phyloP scores from a whole-genome alignment of 1,140 invertebrate species.

The Drosophila tani region DNA sequence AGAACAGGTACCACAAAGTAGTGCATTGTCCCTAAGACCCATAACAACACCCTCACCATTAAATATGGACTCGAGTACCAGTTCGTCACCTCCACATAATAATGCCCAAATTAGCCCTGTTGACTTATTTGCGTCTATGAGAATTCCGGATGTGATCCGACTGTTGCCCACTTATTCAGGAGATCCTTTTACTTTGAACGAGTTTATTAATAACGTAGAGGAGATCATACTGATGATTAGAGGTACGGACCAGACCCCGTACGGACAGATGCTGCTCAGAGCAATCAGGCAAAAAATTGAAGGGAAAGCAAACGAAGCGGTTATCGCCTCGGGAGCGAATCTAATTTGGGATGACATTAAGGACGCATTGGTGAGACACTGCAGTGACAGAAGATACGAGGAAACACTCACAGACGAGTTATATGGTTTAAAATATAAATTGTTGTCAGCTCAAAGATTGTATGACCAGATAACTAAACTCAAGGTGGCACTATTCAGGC shows the following conservation, averaged over 20 bases:
- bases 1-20: slow-evolving; percentile 1
- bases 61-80: slow-evolving; percentile 6
- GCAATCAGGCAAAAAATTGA: too few relatives aligned
- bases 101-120: slow-evolving; percentile 1
- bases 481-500: neutral
- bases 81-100: slow-evolving; percentile 1
- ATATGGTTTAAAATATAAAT: slow-evolving; percentile 1
- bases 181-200: slow-evolving; percentile 2
- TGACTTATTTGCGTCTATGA: slow-evolving; percentile 4
- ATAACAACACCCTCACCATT: slow-evolving; percentile 8
- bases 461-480: slow-evolving; percentile 6
- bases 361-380: neutral
- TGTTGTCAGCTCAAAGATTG: neutral
- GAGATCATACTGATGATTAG: too few relatives aligned
- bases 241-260: too few relatives aligned
- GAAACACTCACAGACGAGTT: slow-evolving; percentile 3
- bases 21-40: slow-evolving; percentile 3
- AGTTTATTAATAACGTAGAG: too few relatives aligned
- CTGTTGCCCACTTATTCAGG: neutral
- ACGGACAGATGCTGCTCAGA: too few relatives aligned
- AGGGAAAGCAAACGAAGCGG: too few relatives aligned
- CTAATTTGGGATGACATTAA: neutral
- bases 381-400: slow-evolving; percentile 3
- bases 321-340: too few relatives aligned
- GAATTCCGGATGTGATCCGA: slow-evolving; percentile 8